Percentiles rank a stretch among this genome's conserved stretches.
Conservation (phyloP, 30 jellyfish, hydroid and myxozoan species). For the Aurelia coerulea region DNA sequence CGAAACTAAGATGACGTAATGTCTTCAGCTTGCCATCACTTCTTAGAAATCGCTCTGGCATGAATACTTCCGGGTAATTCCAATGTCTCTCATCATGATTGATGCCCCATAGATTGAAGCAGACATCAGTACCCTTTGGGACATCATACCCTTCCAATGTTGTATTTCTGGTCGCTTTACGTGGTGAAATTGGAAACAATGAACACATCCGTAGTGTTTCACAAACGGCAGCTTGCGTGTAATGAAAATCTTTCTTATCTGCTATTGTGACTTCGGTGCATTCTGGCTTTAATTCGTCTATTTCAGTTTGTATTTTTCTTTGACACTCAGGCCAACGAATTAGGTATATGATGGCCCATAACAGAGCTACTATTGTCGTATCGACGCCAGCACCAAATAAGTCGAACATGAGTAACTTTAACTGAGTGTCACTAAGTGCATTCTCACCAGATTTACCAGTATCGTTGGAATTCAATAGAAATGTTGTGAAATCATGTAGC, state of each 20-base stretch:
- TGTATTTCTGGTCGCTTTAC: slow-evolving; percentile 43
- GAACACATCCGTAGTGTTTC: slow-evolving; percentile 54
- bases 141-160: slow-evolving; percentile 27
- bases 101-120: slow-evolving; percentile 50
- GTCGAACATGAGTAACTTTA: too few species aligned
- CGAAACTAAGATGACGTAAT: slow-evolving; percentile 5
- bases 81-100: slow-evolving; percentile 42
- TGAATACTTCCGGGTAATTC: slow-evolving; percentile 1
- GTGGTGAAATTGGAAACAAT: slow-evolving; percentile 36
- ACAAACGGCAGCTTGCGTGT: slow-evolving; percentile 28
- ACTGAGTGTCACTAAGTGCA: too few species aligned
- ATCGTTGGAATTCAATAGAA: too few species aligned
- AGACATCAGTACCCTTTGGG: slow-evolving; percentile 52
- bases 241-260: slow-evolving; percentile 25
- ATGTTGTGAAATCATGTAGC: not conserved
- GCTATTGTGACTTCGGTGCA: not conserved
- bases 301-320: slow-evolving; percentile 26
- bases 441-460: too few species aligned
- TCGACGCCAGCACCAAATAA: too few species aligned
- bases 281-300: not conserved
- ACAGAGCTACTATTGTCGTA: slow-evolving; percentile 1
- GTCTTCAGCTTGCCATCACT: too few species aligned
- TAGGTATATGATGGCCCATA: slow-evolving; percentile 51
- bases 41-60: too few species aligned
- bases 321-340: slow-evolving; percentile 47